A percentile compares a stretch with the other conserved stretches of the same genome.
phyloP scores from a whole-genome alignment of 1,140 invertebrate genomes.

The Drosophila obscura region DNA sequence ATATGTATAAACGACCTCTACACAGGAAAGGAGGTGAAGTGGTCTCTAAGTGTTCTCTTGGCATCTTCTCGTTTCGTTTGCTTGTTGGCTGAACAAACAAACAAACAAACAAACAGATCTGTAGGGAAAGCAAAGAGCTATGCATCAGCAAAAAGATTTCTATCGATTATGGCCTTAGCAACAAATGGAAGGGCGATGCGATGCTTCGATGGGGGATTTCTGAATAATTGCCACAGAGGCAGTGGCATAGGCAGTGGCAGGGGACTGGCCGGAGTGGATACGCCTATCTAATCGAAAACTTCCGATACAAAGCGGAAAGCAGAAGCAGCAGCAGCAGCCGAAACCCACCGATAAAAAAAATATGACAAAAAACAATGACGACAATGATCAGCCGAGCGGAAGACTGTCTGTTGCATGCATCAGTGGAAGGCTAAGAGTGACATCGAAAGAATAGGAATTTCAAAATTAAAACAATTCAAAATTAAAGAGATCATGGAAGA shows the following conservation, averaged over 20 bases:
- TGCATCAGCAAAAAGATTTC: too few species aligned
- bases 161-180: neutral
- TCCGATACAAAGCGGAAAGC: conserved; percentile 56
- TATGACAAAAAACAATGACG: conserved; percentile 26
- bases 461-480: neutral
- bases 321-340: neutral
- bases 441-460: conserved; percentile 19
- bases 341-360: conserved; percentile 3
- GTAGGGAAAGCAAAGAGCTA: too few species aligned
- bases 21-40: too few species aligned
- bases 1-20: too few species aligned
- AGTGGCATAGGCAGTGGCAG: too few species aligned
- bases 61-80: too few species aligned
- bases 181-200: neutral
- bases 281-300: conserved; percentile 68
- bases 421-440: conserved; percentile 17
- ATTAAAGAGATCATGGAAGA: conserved; percentile 5
- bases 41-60: too few species aligned
- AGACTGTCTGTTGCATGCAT: conserved; percentile 26
- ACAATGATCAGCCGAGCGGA: conserved; percentile 44
- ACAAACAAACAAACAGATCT: too few species aligned
- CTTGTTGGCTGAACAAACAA: too few species aligned
- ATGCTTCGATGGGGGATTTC: too few species aligned
- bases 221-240: too few species aligned
- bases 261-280: neutral